A percentile compares a stretch with the other conserved stretches of the same genome.
Evolutionary conservation across 2,797 vertebrate species (phyloP).

Genomic region (Galagoides demidoff): DNA sequence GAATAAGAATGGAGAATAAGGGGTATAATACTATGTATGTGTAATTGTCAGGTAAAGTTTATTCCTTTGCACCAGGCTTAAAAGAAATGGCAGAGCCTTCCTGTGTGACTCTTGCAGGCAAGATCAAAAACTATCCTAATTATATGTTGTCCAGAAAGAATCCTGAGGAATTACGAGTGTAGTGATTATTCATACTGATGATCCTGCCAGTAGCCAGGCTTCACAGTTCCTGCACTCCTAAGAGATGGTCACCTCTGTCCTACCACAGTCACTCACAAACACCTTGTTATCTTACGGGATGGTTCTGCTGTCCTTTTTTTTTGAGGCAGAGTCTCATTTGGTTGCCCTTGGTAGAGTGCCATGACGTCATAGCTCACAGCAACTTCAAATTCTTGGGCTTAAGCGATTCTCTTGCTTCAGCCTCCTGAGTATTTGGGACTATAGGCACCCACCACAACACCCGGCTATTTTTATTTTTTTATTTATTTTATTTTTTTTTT

Average conservation of each 20-base stretch:
- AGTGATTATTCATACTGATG: background rate
- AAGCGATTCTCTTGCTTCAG: too few relatives aligned
- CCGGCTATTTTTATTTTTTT: too few relatives aligned
- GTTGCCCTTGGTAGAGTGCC: too few relatives aligned
- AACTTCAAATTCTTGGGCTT: too few relatives aligned
- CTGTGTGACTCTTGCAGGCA: background rate
- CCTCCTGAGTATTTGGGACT: too few relatives aligned
- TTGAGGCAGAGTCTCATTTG: too few relatives aligned
- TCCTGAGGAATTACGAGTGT: background rate
- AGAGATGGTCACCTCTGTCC: background rate
- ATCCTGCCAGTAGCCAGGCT: background rate
- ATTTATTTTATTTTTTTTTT: too few relatives aligned
- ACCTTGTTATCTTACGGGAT: background rate
- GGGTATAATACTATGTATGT: background rate
- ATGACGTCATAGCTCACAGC: too few relatives aligned
- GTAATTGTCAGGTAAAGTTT: background rate
- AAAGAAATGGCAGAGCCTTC: background rate
- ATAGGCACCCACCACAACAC: too few relatives aligned
- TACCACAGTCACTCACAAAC: background rate
- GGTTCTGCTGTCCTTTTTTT: background rate
- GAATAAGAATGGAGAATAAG: background rate
- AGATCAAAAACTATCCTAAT: background rate
- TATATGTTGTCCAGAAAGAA: background rate
- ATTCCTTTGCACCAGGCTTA: background rate
- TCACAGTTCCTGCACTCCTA: background rate